Percentiles rank a stretch among this genome's conserved stretches.
These are phyloP conservation scores for Euspilapteryx auroguttella DNA, from an alignment of 2,888 invertebrate genomes.

Conservation along the genomic window DNA sequence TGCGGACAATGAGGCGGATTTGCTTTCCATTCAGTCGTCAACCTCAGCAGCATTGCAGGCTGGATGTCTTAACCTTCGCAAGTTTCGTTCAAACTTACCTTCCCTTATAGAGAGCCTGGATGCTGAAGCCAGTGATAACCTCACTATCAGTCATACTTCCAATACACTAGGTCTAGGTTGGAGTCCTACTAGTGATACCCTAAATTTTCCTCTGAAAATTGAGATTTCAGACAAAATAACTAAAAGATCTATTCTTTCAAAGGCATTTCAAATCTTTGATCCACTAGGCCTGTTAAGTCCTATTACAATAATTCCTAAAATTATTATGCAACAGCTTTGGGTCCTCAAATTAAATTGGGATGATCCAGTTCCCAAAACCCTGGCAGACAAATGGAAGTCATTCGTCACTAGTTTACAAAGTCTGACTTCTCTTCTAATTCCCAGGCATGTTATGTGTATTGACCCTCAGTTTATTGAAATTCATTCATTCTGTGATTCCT, in stretches of 20 bases:
- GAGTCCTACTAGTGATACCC: background rate
- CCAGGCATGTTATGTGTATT: too few relatives aligned
- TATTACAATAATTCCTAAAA: conserved; percentile 11
- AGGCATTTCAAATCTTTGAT: conserved; percentile 9
- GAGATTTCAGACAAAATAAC: background rate
- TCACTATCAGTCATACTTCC: background rate
- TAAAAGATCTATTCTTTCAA: background rate
- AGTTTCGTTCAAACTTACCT: background rate
- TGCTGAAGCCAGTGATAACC: background rate
- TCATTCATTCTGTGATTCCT: too few relatives aligned
- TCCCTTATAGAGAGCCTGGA: background rate
- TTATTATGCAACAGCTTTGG: conserved; percentile 12
- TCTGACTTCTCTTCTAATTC: too few relatives aligned
- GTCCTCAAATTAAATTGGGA: conserved; percentile 11
- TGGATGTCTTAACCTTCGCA: background rate
- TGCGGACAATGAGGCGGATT: too few relatives aligned
- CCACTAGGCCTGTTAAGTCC: conserved; percentile 12
- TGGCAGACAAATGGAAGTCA: too few relatives aligned
- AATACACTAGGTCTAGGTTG: background rate
- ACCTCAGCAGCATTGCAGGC: background rate
- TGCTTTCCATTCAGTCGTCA: background rate
- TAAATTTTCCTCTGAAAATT: background rate
- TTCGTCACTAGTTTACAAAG: too few relatives aligned
- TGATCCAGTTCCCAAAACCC: conserved; percentile 9
- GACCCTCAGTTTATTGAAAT: too few relatives aligned